Evolutionary conservation across 35 echinoderm and acorn worm species (phyloP), one percentile per base, ranked within the genome.

Genomic region (Diadema setosum): DNA sequence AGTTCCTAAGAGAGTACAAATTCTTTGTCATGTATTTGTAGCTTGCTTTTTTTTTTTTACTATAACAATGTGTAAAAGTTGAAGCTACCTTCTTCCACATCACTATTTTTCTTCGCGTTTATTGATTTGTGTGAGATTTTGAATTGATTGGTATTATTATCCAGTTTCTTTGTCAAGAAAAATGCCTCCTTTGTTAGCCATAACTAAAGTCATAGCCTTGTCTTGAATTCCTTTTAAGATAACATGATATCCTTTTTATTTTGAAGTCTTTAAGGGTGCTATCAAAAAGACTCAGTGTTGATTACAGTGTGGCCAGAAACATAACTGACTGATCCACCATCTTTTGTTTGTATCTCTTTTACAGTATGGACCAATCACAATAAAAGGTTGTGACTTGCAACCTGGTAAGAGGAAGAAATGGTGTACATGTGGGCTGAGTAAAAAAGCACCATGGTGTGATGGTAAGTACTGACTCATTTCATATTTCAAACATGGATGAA

Each of bases 361-460:
- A 17, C 46, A 95, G 93, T 95, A 95, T 88, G 89, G 89, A 6
- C 88, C 63, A 33, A 90, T 55, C 73, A 84, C 44, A 95, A 35
- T 74, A 37, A 87, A 3, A 45, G 80, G 82, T 20, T 32, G 46
- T 49, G 88, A 84, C 24, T 60, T 97, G 42, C 50, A 91, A 17
- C 95, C 95, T 8, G 95, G 95, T 14, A 90, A 93, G 36, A 91
- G 85, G 41, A 97, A 83, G 84, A 93, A 94, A 29, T 97, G 95
- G 95, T 97, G 95, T 84, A 87, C 88, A 0, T 97, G 95, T 97
- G 95, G 95, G 21, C 85, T 97, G 4, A 91, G 91, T 50, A 97
- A 97, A 35, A 97, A 93, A 45, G 45, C 82, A n/a, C 95, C 95
- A 26, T 97, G 95, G 95, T 97, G 95, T 97, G 95, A 97, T 89